Evolutionary conservation across 1,140 invertebrate genomes (phyloP).

Genomic region (Lepidotrigona ventralis): DNA sequence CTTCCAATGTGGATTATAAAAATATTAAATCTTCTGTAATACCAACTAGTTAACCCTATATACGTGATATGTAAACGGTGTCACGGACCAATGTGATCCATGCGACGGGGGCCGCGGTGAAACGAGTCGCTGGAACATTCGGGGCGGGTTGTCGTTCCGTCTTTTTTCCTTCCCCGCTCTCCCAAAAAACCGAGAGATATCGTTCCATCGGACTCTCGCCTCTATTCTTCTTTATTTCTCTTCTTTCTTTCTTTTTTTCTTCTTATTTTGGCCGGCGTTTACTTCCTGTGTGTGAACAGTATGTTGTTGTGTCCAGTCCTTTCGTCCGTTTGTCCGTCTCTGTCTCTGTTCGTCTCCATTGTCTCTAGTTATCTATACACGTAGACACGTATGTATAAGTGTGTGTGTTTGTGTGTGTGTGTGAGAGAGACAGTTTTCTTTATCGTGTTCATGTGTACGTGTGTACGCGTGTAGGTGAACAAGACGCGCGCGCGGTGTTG

Average conservation of each 20-base stretch:
- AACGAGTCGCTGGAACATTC: slow-evolving; percentile 21
- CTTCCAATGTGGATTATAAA: slow-evolving; percentile 82
- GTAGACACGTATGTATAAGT: not conserved
- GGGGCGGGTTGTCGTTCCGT: not conserved
- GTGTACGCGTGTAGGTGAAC: not conserved
- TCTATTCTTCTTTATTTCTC: slow-evolving; percentile 35
- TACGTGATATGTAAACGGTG: slow-evolving; percentile 68
- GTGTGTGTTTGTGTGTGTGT: no score
- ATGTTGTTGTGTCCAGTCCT: no score
- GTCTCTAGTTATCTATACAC: not conserved
- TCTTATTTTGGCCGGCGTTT: slow-evolving; percentile 68
- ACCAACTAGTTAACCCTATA: slow-evolving; percentile 73
- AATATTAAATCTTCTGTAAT: slow-evolving; percentile 79
- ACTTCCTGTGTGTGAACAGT: slow-evolving; percentile 8
- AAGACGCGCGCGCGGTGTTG: slow-evolving; percentile 31
- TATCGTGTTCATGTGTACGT: not conserved
- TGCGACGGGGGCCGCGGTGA: slow-evolving; percentile 59
- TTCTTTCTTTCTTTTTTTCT: slow-evolving; percentile 36
- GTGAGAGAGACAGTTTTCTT: not conserved
- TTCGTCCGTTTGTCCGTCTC: slow-evolving; percentile 9
- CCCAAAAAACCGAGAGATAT: not conserved
- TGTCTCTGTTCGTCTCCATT: not conserved
- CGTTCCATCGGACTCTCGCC: slow-evolving; percentile 48
- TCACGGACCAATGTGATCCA: slow-evolving; percentile 80
- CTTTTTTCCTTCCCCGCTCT: no score